phyloP scores from a whole-genome alignment of 1,140 invertebrate genomes.

The Panagrolaimus sp. region DNA sequence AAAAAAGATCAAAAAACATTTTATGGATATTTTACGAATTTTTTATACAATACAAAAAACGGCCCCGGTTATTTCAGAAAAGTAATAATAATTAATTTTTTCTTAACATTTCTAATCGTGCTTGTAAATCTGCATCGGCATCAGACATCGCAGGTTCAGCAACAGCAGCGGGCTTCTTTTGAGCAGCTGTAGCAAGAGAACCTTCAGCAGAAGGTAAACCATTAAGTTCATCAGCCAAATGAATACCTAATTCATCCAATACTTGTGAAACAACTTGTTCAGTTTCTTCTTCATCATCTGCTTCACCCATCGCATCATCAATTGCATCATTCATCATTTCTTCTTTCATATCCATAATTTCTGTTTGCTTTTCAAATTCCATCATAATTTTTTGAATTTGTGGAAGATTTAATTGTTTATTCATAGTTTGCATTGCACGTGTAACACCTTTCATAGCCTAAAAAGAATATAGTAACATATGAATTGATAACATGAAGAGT shows the following conservation, averaged over 20 bases:
- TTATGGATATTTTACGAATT: no score
- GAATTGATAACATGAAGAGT: no score
- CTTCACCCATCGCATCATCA: slow-evolving; percentile 97
- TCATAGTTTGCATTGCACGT: slow-evolving; percentile 96
- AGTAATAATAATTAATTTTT: not conserved
- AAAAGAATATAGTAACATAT: slow-evolving; percentile 24
- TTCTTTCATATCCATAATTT: slow-evolving; percentile 99
- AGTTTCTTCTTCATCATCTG: slow-evolving; percentile 94
- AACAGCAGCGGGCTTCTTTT: slow-evolving; percentile 26
- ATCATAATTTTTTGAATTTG: slow-evolving; percentile 98
- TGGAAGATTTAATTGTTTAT: slow-evolving; percentile 86
- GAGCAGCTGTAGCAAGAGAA: slow-evolving; percentile 59
- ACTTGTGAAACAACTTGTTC: slow-evolving; percentile 63
- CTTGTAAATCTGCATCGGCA: slow-evolving; percentile 41
- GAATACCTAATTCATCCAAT: slow-evolving; percentile 89
- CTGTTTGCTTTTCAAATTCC: slow-evolving; percentile 98
- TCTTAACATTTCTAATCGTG: slow-evolving; percentile 31
- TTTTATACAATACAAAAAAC: no score
- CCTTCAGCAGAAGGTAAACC: slow-evolving; percentile 73
- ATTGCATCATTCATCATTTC: slow-evolving; percentile 99
- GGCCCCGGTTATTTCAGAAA: no score
- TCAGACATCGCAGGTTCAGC: slow-evolving; percentile 21
- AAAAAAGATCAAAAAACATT: no score
- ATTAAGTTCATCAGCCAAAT: slow-evolving; percentile 79
- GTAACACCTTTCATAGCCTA: slow-evolving; percentile 96